Evolutionary conservation across 2,888 invertebrate genomes (phyloP).

Genomic region (Aphrophora alni): DNA sequence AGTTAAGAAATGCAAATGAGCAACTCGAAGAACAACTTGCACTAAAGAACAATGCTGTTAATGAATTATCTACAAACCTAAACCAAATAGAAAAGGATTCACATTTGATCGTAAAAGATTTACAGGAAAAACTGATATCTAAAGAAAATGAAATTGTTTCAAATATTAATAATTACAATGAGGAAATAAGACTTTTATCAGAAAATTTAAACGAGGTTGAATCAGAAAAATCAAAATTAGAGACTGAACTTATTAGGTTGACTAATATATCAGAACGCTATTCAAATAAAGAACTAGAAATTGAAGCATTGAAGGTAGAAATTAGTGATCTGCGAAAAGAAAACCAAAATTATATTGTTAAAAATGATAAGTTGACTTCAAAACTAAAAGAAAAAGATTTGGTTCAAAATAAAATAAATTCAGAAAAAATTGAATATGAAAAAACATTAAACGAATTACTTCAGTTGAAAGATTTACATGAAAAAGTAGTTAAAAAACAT

Average conservation of each 20-base stretch:
- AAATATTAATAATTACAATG: background rate
- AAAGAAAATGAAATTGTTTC: background rate
- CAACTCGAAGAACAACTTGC: background rate
- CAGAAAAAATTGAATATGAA: background rate
- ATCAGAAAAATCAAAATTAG: background rate
- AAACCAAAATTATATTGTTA: background rate
- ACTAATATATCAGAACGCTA: background rate
- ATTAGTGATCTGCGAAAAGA: slow-evolving; percentile 7
- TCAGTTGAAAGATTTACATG: background rate
- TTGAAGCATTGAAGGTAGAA: slow-evolving; percentile 6
- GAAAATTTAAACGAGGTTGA: slow-evolving; percentile 11
- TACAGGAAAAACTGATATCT: background rate
- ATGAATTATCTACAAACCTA: background rate
- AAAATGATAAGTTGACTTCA: background rate
- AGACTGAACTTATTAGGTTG: background rate
- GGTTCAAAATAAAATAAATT: background rate
- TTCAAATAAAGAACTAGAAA: background rate
- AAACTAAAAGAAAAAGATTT: background rate
- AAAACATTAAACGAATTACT: slow-evolving; percentile 19
- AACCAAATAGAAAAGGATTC: background rate
- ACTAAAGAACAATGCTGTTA: background rate
- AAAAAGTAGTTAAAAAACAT: slow-evolving; percentile 12
- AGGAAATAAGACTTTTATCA: background rate
- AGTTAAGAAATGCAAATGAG: background rate
- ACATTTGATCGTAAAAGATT: background rate